phyloP scores from a whole-genome alignment of 2,888 invertebrate genomes.

The Leptinotarsa rubiginosa region DNA sequence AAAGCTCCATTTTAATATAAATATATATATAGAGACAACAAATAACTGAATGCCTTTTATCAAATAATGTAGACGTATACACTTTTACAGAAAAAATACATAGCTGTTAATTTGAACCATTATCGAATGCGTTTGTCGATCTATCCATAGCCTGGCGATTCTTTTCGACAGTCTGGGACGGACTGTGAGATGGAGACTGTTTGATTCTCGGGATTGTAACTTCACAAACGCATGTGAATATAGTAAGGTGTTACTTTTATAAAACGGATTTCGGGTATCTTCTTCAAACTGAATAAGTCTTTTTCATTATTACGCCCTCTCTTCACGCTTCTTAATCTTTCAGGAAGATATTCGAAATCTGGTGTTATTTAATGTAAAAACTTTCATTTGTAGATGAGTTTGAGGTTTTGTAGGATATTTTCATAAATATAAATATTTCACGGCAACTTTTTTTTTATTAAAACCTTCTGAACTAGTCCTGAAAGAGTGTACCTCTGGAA shows the following conservation, averaged over 20 bases:
- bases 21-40: conserved; percentile 63
- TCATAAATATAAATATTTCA: conserved; percentile 68
- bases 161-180: conserved; percentile 20
- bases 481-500: neutral
- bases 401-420: conserved; percentile 67
- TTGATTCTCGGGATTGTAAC: conserved; percentile 9
- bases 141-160: conserved; percentile 17
- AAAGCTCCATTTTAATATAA: conserved; percentile 62
- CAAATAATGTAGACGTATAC: conserved; percentile 67
- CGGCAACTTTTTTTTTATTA: conserved; percentile 50
- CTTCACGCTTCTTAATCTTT: conserved; percentile 51
- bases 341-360: conserved; percentile 57
- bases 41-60: conserved; percentile 68
- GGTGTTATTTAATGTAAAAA: conserved; percentile 61
- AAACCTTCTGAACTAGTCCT: neutral
- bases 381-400: conserved; percentile 66
- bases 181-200: neutral
- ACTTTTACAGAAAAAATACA: conserved; percentile 64
- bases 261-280: conserved; percentile 57
- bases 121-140: conserved; percentile 44
- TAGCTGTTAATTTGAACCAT: conserved; percentile 63
- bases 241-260: conserved; percentile 63
- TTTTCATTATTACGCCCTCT: conserved; percentile 50
- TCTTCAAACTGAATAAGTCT: conserved; percentile 45
- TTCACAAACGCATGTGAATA: conserved; percentile 45